Base-by-base conservation (phyloP, 2,797 vertebrate genomes). In the Coreius guichenoti region DNA sequence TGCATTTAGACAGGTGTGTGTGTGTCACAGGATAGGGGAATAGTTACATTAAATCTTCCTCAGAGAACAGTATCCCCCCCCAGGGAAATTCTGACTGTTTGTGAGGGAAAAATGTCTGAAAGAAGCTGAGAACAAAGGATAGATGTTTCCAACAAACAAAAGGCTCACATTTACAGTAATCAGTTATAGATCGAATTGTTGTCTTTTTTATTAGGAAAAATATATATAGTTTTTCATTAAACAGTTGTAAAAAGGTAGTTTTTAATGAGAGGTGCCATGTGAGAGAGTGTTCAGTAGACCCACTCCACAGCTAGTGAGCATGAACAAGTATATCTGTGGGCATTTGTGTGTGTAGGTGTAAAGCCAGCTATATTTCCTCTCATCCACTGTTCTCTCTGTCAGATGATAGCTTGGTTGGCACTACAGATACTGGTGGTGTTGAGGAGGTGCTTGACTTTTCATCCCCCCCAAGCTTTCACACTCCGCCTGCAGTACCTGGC, bases 401-500 rank as follows among this genome's bases (percentile, higher is more conserved):
- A 89, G 89, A 90, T 86, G 49, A 89, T 89, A 89, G 86, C 77
- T 88, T 72, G 89, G 90, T 89, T 90, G 81, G 85, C 75, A 81
- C 86, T 89, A 72, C 73, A 86, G 86, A 91, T 87, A 92, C 85
- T 89, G 90, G 85, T 82, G 86, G 85, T 83, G 81, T 81, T 88
- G 89, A 90, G 91, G 90, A 92, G 92, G 90, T 90, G 90, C 90
- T 91, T 90, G 82, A 90, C 88, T 89, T 81, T 91, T 87, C 76
- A 83, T 87, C 56, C 88, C 86, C 86, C 75, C 89, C 87, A 91
- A 91, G 85, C 91, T 92, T 92, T 93, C 89, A 86, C 93, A 91
- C 93, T 94, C 91, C 87, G 91, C 91, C 88, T 93, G 92, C 93
- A 94, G 92, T 91, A 94, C 90, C 86, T 89, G 91, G 93, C 92